A percentile compares a stretch with the other conserved stretches of the same genome.
phyloP scores from a whole-genome alignment of 2,888 invertebrate species.

The Tillus elongatus region DNA sequence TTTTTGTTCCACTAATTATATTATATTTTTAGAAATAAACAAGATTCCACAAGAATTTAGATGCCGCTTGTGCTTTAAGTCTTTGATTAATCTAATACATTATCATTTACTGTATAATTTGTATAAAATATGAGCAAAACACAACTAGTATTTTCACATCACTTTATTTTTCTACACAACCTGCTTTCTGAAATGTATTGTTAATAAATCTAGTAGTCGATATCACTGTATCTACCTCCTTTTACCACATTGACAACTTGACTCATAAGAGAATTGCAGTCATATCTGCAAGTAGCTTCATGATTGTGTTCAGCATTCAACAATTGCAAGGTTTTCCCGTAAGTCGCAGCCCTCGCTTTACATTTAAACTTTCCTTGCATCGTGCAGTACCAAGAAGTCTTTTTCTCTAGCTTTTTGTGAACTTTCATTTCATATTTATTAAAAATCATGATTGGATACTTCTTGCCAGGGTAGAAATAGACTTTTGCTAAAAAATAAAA shows the following conservation, averaged over 20 bases:
- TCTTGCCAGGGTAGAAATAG: conserved; percentile 8
- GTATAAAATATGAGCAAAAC: too few relatives aligned
- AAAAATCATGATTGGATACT: conserved; percentile 8
- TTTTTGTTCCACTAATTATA: too few relatives aligned
- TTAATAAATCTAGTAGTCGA: too few relatives aligned
- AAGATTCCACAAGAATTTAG: too few relatives aligned
- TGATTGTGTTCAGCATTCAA: conserved; percentile 16
- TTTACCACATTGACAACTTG: not conserved
- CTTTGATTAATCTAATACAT: too few relatives aligned
- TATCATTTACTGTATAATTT: too few relatives aligned
- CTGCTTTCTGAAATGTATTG: too few relatives aligned
- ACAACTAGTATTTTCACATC: too few relatives aligned
- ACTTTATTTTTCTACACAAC: too few relatives aligned
- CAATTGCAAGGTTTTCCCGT: conserved; percentile 16
- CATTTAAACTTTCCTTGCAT: conserved; percentile 12
- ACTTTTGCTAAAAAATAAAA: conserved; percentile 9
- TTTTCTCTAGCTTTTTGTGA: conserved; percentile 7
- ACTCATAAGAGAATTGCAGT: not conserved
- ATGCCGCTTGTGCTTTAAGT: too few relatives aligned
- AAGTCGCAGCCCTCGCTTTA: conserved; percentile 17
- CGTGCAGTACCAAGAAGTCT: conserved; percentile 9
- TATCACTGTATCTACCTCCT: too few relatives aligned
- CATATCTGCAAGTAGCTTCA: conserved; percentile 8
- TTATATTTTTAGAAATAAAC: too few relatives aligned
- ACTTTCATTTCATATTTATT: conserved; percentile 7